Conservation (phyloP, 2,113 vertebrate genomes). For the Tonatia bakeri region DNA sequence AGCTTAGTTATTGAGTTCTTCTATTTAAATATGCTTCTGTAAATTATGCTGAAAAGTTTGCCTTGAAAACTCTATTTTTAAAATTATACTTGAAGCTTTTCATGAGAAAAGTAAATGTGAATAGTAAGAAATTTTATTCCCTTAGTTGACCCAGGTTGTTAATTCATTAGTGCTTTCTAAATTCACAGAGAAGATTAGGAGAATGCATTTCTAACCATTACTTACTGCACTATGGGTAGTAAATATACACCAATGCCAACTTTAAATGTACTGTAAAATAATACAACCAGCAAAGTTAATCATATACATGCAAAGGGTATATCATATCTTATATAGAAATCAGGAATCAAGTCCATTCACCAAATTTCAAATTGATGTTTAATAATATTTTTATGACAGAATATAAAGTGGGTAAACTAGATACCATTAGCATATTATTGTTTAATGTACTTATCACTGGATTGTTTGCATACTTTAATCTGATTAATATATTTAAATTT, state of each 20-base stretch:
- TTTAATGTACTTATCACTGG: no score
- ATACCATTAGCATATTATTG: no score
- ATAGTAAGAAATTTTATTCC: constrained; percentile 56
- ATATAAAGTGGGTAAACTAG: no score
- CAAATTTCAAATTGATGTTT: no score
- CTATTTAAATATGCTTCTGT: constrained; percentile 63
- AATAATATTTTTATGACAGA: no score
- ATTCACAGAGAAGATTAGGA: constrained; percentile 47
- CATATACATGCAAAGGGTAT: no score
- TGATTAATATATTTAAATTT: no score
- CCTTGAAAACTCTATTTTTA: constrained; percentile 72
- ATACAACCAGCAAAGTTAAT: not conserved
- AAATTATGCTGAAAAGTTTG: constrained; percentile 64
- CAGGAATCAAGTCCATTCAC: no score
- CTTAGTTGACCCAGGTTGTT: constrained; percentile 29
- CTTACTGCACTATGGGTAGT: constrained; percentile 44
- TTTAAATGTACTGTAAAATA: not conserved
- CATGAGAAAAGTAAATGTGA: constrained; percentile 62
- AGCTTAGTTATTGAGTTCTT: constrained; percentile 39
- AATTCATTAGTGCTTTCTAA: constrained; percentile 42
- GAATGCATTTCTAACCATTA: not conserved
- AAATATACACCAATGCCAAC: not conserved
- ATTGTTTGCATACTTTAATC: no score
- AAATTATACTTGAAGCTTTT: constrained; percentile 67
- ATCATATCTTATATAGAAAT: no score